These are phyloP conservation scores for Sarcophilus harrisii DNA, from an alignment of 2,797 vertebrate species.

Conservation along the genomic window DNA sequence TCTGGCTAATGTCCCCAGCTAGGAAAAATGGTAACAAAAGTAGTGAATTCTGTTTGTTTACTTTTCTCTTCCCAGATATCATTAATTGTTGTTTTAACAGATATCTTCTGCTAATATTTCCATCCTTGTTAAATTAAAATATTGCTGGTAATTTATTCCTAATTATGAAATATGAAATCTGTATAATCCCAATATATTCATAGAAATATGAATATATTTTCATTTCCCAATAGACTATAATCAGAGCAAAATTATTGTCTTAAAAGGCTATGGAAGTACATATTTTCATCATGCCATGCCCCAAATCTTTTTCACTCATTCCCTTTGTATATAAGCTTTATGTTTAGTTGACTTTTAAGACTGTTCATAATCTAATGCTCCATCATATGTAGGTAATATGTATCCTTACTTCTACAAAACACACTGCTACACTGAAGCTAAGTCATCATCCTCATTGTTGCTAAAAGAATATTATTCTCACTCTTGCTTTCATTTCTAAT, in stretches of 20 bases:
- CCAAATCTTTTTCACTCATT: not conserved
- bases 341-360: not conserved
- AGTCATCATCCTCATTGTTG: no score
- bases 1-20: not conserved
- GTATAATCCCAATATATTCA: not conserved
- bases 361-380: not conserved
- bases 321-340: not conserved
- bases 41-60: not conserved
- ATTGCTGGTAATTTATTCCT: not conserved
- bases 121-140: not conserved
- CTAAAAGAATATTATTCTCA: no score
- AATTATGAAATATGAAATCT: not conserved
- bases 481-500: not conserved
- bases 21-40: not conserved
- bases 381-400: not conserved
- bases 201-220: not conserved
- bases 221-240: not conserved
- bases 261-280: not conserved
- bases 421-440: not conserved
- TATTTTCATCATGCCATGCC: not conserved
- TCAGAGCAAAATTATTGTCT: not conserved
- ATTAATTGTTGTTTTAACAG: not conserved
- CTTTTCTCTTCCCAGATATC: not conserved
- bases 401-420: not conserved
- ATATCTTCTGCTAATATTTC: not conserved